Base-by-base conservation (phyloP, 1,140 invertebrate genomes). In the Drosophila pandora region DNA sequence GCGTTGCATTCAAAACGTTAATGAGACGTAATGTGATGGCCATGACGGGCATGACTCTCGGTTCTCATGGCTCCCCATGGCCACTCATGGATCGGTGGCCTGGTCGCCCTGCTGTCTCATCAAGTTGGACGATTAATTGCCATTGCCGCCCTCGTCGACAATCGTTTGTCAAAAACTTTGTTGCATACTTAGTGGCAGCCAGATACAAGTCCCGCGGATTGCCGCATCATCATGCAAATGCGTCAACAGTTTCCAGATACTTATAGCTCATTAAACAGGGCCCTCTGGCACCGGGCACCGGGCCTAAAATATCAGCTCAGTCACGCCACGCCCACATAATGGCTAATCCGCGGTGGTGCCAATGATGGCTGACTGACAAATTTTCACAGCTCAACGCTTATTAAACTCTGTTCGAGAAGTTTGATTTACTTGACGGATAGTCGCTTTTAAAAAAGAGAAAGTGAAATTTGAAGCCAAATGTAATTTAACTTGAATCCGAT, bases 1-100 rank as follows among this genome's bases (percentile, higher is more conserved):
- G 61, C 60, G 55, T 12, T 65, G 70, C 79, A 79, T 81, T 65
- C 77, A 61, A 75, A 63, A 59, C 83, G 65, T 67, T 87, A 87
- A 87, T 87, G 82, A 87, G 82, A 88, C 83, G 79, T 87, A 87
- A 87, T 87, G 83, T 76, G 78, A 82, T 68, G 83, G 53, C 79
- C 78, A 71, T 87, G 82, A 87, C 82, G 69, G 34, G 65, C 23
- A 74, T 65, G 52, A 74, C 56, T 74, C 32, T 30, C 30, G 50
- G 17, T 32, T 25, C 21, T 53, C 48, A 45, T 22, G 34, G 34
- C 62, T 17, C 23, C 25, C 28, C 28, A 23, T 28, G 65, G 50
- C 58, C 58, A 62, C 45, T 53, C 70, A 10, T 25, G 58, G 70
- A 54, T 23, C 47, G 37, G 30, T 80, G 17, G 17, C 17, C 17